Base-by-base conservation (phyloP, 2,113 vertebrate species). In the Bos javanicus region DNA sequence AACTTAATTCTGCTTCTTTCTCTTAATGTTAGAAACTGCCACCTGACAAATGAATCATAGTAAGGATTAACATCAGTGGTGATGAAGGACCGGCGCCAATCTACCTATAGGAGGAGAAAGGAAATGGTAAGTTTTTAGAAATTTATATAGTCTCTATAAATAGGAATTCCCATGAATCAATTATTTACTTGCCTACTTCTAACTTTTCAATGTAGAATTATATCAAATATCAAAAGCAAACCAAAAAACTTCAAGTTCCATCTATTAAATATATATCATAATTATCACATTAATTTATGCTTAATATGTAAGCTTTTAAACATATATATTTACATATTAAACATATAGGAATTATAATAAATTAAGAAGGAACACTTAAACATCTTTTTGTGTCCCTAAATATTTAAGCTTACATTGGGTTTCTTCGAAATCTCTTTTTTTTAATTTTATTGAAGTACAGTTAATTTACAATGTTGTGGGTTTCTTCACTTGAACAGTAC, bases 31-130 rank as follows among this genome's bases (percentile, higher is more conserved):
- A 99, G 96, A 97, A 99, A 99, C 19, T 99, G 99, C 99, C 99
- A 99, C 16, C 99, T 99, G 36, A 99, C 99, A 88, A 99, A 99
- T 16, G 99, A 99, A 97, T 99, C 99, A 9, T 99, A 99, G 60
- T 99, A 99, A 39, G 99, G 99, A 86, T 99, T 99, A 86, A 99
- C 99, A 84, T 99, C 99, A 6, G 99, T 99, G 25, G 99, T 99
- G 88, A 99, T 99, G 97, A 99, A 99, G 17, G 99, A 99, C 43
- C 99, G 99, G 33, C 99, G 99, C 99, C 99, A 99, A 87, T 99
- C 99, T 93, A 99, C 99, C 99, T 99, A 97, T 0, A 97, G 97
- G 96, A 0, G 14, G 1, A 17, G 1, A 95, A 95, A 78, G 86
- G 43, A 33, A 81, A 81, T 43, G 85, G 9, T 1, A 59, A 94